phyloP scores from a whole-genome alignment of 2,888 invertebrate genomes.

The Aplocera efformata region DNA sequence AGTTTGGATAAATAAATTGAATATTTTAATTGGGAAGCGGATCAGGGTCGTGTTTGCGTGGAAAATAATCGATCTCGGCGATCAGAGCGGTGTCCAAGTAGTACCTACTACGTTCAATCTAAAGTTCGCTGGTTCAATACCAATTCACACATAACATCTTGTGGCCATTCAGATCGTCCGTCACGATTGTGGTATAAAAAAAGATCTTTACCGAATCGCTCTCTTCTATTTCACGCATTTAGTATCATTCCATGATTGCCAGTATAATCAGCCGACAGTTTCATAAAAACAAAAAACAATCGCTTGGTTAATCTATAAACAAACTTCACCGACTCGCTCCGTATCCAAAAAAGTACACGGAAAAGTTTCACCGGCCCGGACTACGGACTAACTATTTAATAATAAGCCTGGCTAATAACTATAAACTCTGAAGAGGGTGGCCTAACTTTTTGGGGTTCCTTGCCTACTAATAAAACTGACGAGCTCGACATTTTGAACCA shows the following conservation, averaged over 20 bases:
- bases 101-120: too few relatives aligned
- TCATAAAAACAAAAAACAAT: background rate
- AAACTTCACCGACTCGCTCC: slow-evolving; percentile 20
- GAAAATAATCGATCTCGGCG: slow-evolving; percentile 2
- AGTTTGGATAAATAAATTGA: slow-evolving; percentile 7
- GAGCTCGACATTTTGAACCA: too few relatives aligned
- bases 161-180: too few relatives aligned
- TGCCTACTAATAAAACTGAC: background rate
- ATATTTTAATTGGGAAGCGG: slow-evolving; percentile 9
- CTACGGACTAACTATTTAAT: slow-evolving; percentile 27
- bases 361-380: slow-evolving; percentile 16
- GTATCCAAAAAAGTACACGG: slow-evolving; percentile 23
- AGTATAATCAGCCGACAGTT: too few relatives aligned
- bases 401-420: slow-evolving; percentile 29
- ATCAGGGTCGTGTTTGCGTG: slow-evolving; percentile 4
- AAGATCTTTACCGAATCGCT: too few relatives aligned
- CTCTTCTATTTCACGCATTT: too few relatives aligned
- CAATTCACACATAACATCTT: too few relatives aligned
- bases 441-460: slow-evolving; percentile 15
- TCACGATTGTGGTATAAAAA: too few relatives aligned
- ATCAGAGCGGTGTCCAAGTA: too few relatives aligned
- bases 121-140: too few relatives aligned
- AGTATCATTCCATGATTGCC: too few relatives aligned
- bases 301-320: slow-evolving; percentile 15
- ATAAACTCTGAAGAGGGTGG: slow-evolving; percentile 24